phyloP scores from a whole-genome alignment of 2,888 invertebrate species.

The Apotomis betuletana region DNA sequence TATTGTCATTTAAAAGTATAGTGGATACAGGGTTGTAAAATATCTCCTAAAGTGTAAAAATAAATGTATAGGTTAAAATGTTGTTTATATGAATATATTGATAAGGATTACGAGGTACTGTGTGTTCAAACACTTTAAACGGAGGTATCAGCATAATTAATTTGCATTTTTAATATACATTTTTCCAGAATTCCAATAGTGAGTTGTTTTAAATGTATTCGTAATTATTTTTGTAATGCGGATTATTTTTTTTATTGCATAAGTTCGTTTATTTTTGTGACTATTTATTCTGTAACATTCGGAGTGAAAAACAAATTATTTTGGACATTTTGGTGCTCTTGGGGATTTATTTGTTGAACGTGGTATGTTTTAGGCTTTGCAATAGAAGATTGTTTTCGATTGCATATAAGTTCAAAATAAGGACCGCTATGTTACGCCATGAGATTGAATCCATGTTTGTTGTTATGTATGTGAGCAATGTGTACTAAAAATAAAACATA shows the following conservation, averaged over 20 bases:
- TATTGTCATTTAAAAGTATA: conserved; percentile 77
- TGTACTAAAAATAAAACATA: conserved; percentile 53
- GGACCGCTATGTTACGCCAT: conserved; percentile 49
- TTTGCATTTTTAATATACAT: conserved; percentile 67
- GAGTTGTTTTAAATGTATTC: conserved; percentile 66
- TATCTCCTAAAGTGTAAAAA: conserved; percentile 80
- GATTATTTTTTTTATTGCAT: conserved; percentile 44
- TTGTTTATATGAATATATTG: conserved; percentile 80
- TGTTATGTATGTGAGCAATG: conserved; percentile 58
- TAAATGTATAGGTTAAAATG: conserved; percentile 74
- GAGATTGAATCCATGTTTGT: conserved; percentile 60
- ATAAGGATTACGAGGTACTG: conserved; percentile 73
- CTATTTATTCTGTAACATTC: conserved; percentile 44
- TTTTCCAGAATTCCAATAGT: conserved; percentile 65
- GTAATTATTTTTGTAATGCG: conserved; percentile 58
- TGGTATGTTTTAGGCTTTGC: conserved; percentile 19
- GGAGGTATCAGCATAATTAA: conserved; percentile 70
- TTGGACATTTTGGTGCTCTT: conserved; percentile 44
- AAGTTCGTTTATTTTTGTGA: conserved; percentile 47
- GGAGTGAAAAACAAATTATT: conserved; percentile 27
- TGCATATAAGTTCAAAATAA: conserved; percentile 1
- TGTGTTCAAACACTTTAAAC: conserved; percentile 70
- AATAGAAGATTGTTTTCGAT: background rate
- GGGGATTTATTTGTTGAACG: conserved; percentile 26
- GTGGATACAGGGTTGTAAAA: conserved; percentile 84